phyloP scores from a whole-genome alignment of 2,888 invertebrate genomes.

The Perithous albicinctus region DNA sequence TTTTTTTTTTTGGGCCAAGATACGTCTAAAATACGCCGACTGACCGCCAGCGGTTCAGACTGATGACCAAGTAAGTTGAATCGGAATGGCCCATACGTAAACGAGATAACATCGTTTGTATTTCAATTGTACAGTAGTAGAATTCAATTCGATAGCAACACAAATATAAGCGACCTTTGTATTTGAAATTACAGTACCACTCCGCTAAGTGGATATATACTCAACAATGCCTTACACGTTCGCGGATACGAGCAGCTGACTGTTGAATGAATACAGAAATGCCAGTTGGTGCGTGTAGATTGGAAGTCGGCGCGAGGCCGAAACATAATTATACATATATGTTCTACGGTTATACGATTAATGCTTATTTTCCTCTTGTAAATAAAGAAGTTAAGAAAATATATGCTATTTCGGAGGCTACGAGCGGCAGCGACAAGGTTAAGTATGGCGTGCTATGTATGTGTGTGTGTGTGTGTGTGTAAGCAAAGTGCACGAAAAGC shows the following conservation, averaged over 20 bases:
- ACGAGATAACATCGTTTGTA: constrained; percentile 22
- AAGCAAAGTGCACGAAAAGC: background rate
- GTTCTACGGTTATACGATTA: background rate
- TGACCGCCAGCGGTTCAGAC: too few species aligned
- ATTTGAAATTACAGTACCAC: constrained; percentile 17
- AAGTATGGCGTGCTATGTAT: too few species aligned
- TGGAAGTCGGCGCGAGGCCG: constrained; percentile 14
- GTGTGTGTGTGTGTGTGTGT: too few species aligned
- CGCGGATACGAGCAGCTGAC: constrained; percentile 54
- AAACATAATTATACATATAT: constrained; percentile 16
- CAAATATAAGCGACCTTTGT: constrained; percentile 29
- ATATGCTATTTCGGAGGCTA: background rate
- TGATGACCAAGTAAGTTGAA: too few species aligned
- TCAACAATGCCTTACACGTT: constrained; percentile 58
- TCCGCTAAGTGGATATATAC: constrained; percentile 3
- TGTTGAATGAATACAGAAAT: constrained; percentile 44
- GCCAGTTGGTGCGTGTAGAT: constrained; percentile 7
- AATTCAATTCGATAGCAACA: constrained; percentile 5
- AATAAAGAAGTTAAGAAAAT: background rate
- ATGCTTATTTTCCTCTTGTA: background rate
- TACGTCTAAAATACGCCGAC: too few species aligned
- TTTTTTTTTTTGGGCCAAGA: too few species aligned
- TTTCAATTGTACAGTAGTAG: background rate
- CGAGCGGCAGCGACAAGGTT: background rate
- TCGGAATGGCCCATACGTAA: constrained; percentile 7